These are phyloP conservation scores for Cariama cristata DNA, from an alignment of 2,113 vertebrate species.

Conservation along the genomic window DNA sequence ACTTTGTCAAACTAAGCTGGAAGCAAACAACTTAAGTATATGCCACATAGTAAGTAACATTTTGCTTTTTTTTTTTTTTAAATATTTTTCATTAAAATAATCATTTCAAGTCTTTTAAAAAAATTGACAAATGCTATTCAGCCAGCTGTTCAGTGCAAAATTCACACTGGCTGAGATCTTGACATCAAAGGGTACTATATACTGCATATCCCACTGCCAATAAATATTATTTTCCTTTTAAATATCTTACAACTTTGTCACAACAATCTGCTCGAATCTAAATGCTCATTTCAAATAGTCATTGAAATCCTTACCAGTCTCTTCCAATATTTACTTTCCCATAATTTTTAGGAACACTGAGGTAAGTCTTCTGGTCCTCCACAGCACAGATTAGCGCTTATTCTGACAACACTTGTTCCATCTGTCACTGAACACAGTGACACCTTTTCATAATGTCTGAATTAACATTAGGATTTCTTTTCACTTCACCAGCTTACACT, in stretches of 20 bases:
- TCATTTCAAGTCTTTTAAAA: neutral
- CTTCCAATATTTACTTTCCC: neutral
- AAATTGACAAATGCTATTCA: neutral
- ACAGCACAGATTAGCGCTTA: neutral
- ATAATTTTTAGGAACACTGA: neutral
- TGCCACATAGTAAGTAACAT: neutral
- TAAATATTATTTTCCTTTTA: neutral
- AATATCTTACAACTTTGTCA: neutral
- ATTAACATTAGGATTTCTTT: neutral
- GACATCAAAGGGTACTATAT: neutral
- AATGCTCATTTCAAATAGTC: neutral
- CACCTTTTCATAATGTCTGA: neutral
- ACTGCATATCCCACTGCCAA: neutral
- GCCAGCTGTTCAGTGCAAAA: neutral
- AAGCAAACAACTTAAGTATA: neutral
- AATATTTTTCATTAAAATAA: neutral
- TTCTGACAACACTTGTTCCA: neutral
- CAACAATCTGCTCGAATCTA: neutral
- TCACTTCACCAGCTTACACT: neutral
- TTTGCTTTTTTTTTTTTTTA: neutral
- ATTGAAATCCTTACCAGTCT: neutral
- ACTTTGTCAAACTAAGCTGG: neutral
- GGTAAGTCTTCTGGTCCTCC: neutral
- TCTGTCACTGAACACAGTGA: neutral
- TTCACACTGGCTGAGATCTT: neutral